phyloP scores from a whole-genome alignment of 2,888 invertebrate species.

The Cheilosia vernalis region DNA sequence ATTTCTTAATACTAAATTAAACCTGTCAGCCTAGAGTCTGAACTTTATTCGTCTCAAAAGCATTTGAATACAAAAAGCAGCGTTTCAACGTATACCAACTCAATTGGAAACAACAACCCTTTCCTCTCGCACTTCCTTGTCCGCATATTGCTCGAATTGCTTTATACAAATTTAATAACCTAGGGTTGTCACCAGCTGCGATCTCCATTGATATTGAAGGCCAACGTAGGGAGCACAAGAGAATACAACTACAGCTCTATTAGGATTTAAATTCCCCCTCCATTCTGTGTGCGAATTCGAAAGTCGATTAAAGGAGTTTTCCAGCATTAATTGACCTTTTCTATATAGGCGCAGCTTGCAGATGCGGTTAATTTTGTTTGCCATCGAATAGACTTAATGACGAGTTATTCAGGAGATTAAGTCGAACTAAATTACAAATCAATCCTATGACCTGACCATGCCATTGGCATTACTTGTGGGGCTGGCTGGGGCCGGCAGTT shows the following conservation, averaged over 20 bases:
- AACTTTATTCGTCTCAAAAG: conserved; percentile 22
- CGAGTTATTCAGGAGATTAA: conserved; percentile 49
- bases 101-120: conserved; percentile 35
- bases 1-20: too few species aligned
- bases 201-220: conserved; percentile 40
- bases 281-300: not conserved
- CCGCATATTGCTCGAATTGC: not conserved
- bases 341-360: not conserved
- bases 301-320: conserved; percentile 44
- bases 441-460: conserved; percentile 11
- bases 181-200: conserved; percentile 18
- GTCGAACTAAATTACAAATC: conserved; percentile 35
- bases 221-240: conserved; percentile 11
- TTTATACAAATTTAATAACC: conserved; percentile 35
- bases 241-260: not conserved
- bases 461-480: conserved; percentile 13
- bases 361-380: conserved; percentile 2
- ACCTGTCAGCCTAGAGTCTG: too few species aligned
- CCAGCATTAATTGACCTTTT: conserved; percentile 23
- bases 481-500: too few species aligned
- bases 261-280: too few species aligned
- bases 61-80: conserved; percentile 32
- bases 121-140: conserved; percentile 2
- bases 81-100: conserved; percentile 26
- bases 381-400: conserved; percentile 25